Conservation (phyloP, 2,797 vertebrate species). For the Hylomyscus alleni region DNA sequence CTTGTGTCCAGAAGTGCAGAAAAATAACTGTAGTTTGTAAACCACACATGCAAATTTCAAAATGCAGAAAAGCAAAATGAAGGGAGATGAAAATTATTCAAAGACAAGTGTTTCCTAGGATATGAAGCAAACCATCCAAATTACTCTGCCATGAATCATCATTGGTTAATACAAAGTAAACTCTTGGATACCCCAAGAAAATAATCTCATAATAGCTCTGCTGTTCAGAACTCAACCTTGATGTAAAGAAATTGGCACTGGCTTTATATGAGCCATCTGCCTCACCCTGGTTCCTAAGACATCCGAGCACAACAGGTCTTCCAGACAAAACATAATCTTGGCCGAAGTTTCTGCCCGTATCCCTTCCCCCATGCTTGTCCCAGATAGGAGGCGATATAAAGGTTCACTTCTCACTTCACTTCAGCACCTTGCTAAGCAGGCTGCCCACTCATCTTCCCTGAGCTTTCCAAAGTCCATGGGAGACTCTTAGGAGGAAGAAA, state of each 20-base stretch:
- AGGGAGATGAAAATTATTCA: constrained; percentile 28
- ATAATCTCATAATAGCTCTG: constrained; percentile 51
- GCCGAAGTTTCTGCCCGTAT: neutral
- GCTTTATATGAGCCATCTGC: constrained; percentile 26
- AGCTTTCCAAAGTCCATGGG: neutral
- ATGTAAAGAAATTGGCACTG: neutral
- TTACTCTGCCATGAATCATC: constrained; percentile 19
- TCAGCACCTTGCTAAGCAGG: neutral
- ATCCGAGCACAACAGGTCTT: neutral
- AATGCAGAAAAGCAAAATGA: constrained; percentile 61
- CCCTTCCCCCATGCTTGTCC: neutral
- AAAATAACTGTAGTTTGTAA: constrained; percentile 52
- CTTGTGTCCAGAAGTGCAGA: constrained; percentile 21
- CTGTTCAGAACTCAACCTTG: constrained; percentile 47
- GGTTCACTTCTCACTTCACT: neutral
- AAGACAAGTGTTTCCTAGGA: constrained; percentile 64
- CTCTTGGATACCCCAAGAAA: constrained; percentile 33
- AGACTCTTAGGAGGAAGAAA: neutral
- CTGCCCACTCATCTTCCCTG: neutral
- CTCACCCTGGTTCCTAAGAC: constrained; percentile 38
- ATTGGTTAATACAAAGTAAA: constrained; percentile 58
- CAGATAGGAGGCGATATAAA: neutral
- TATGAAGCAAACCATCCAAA: constrained; percentile 15
- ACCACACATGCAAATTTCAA: constrained; percentile 59
- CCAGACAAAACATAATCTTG: neutral